Evolutionary conservation across 2,888 invertebrate species (phyloP), one percentile per base, ranked within the genome.

Genomic region (Ceramica pisi): DNA sequence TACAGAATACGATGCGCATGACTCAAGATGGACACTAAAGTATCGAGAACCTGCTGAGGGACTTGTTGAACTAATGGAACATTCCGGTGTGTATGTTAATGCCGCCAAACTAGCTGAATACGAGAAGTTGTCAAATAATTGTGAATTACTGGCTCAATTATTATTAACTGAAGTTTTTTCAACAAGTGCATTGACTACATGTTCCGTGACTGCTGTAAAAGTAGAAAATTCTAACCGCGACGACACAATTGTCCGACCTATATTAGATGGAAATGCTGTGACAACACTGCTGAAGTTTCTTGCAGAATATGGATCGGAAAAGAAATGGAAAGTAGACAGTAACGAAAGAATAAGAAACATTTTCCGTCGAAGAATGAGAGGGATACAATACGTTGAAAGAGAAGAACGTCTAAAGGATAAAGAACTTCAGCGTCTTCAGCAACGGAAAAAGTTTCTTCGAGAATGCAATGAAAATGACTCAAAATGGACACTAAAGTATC

Each of bases 401-500:
- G 0, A 38, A 12, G 38, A 38, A 12, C 38, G 38, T 38, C 38
- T 38, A 12, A 38, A 38, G 46, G 19, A 19, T 19, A 16, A 19
- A 38, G n/a, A n/a, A n/a, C n/a, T n/a, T n/a, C n/a, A n/a, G n/a
- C 38, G 38, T 12, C 38, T 38, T 38, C 38, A 38, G 7, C 7
- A 19, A 19, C 19, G 16, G 19, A 19, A 19, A 19, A 2, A 46
- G 7, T 7, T 46, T 7, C 46, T 19, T 19, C 61, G 31, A 14
- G 71, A 63, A 31, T 71, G 48, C 4, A n/a, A n/a, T n/a, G n/a
- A n/a, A n/a, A 48, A 55, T 48, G 68, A 61, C 55, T 56, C 71
- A n/a, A 55, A 23, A 53, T 72, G 72, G 71, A 72, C 72, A 19
- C 14, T 72, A 10, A 63, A 59, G 26, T n/a, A 72, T 38, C 63